phyloP scores from a whole-genome alignment of 1,140 invertebrate species.

The Drosophila paulistorum region DNA sequence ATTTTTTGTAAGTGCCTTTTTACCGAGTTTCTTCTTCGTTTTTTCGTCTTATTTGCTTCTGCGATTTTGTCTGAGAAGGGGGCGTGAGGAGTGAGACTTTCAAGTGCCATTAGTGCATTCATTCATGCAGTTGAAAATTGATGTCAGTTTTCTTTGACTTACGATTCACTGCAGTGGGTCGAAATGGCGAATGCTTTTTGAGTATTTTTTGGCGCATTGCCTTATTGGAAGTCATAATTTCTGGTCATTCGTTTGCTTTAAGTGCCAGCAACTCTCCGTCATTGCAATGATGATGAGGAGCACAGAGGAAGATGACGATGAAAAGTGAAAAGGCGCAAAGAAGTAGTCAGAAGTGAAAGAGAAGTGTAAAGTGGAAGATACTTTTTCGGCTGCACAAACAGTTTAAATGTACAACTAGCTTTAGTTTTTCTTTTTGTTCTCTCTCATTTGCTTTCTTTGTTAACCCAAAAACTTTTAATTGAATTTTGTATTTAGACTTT shows the following conservation, averaged over 20 bases:
- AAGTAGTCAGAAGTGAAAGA: too few species aligned
- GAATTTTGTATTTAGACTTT: slow-evolving; percentile 29
- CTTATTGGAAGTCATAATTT: slow-evolving; percentile 62
- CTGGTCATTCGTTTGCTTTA: slow-evolving; percentile 34
- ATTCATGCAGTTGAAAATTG: slow-evolving; percentile 54
- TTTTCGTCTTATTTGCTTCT: neutral
- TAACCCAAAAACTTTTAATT: slow-evolving; percentile 48
- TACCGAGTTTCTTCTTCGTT: neutral
- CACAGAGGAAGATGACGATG: slow-evolving; percentile 18
- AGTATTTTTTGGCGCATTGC: slow-evolving; percentile 61
- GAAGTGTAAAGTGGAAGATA: neutral
- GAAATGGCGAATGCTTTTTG: slow-evolving; percentile 12
- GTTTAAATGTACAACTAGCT: slow-evolving; percentile 12
- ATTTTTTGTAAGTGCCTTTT: slow-evolving; percentile 38
- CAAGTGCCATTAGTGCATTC: slow-evolving; percentile 58
- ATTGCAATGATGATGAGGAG: neutral
- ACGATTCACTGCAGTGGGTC: slow-evolving; percentile 49
- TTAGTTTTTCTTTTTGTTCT: slow-evolving; percentile 2
- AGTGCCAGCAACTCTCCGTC: neutral
- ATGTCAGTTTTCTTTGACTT: slow-evolving; percentile 58
- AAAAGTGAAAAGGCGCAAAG: slow-evolving; percentile 30
- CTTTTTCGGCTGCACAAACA: neutral
- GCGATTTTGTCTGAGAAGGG: slow-evolving; percentile 2
- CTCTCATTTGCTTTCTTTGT: neutral
- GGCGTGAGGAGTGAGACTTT: slow-evolving; percentile 14